Base-by-base conservation (phyloP, 2,113 vertebrate genomes). In the Petrocephalus zakoni region DNA sequence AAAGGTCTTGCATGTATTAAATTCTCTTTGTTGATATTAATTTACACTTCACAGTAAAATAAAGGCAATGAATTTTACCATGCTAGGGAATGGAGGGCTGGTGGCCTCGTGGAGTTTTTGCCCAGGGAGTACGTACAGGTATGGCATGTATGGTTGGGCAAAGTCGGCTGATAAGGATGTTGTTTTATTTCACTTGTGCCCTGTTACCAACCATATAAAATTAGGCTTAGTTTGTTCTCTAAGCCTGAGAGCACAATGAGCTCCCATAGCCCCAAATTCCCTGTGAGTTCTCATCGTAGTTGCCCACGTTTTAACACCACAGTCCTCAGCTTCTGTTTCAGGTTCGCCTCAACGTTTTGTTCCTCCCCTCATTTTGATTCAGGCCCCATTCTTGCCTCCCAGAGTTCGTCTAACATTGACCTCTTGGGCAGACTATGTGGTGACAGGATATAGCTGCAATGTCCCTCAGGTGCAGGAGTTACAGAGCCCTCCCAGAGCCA, bases 401-500 rank as follows among this genome's bases (percentile, higher is more conserved):
- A 19, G 15, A 78, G 72, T 78, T 37, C 15, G 15, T 42, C 17
- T 55, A 13, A 55, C 11, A 42, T 17, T 78, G 72, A 78, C 72
- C 72, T 78, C 34, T 42, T 37, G 72, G 72, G 72, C 37, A 17
- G 17, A 78, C 13, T 42, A 19, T 29, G 34, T 42, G 21, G 46
- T 83, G 81, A 83, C 46, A 22, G 81, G 46, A 22, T 83, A 5
- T 49, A 22, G 81, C n/a, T 86, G n/a, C 25, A 61, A 58, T 46
- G 0, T 91, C 61, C 87, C 0, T 64, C 90, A 99, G 98, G 98
- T 99, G 25, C 96, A 99, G 89, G 98, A 99, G 92, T 94, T 99
- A 37, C 98, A 98, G 92, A 98, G 95, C 88, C 98, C 98, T 0
- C 98, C 98, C 0, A 96, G 98, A 92, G 98, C 98, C 86, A 98